These are phyloP conservation scores for Toxonevra muliebris DNA, from an alignment of 2,888 invertebrate species.

Conservation along the genomic window DNA sequence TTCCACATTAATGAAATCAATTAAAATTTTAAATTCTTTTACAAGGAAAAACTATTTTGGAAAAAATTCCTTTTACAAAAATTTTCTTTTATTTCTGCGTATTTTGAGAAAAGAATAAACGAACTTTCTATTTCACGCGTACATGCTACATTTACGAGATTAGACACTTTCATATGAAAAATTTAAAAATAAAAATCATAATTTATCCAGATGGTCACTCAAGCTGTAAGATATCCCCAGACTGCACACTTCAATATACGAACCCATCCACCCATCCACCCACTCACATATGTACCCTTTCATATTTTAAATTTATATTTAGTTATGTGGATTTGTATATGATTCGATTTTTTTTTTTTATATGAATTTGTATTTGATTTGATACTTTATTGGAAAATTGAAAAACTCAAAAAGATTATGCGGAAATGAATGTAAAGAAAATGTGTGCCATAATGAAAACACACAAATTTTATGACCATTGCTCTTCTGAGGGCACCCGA, in stretches of 20 bases:
- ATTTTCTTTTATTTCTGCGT: neutral
- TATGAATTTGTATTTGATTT: too few relatives aligned
- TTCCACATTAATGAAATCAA: slow-evolving; percentile 26
- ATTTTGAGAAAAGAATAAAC: too few relatives aligned
- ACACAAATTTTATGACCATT: too few relatives aligned
- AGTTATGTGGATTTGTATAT: too few relatives aligned
- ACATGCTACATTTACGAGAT: neutral
- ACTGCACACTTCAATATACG: neutral
- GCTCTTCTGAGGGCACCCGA: too few relatives aligned
- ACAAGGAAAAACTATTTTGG: slow-evolving; percentile 8
- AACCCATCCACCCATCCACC: neutral
- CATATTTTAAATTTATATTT: too few relatives aligned
- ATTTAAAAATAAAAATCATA: neutral
- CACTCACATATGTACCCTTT: neutral
- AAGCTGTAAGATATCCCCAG: slow-evolving; percentile 7
- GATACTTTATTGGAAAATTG: too few relatives aligned
- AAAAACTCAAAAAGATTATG: too few relatives aligned
- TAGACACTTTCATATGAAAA: neutral
- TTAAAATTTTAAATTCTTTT: slow-evolving; percentile 16
- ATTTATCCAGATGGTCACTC: slow-evolving; percentile 14
- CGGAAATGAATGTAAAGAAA: too few relatives aligned
- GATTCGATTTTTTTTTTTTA: too few relatives aligned
- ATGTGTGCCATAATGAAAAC: too few relatives aligned
- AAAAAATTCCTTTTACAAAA: slow-evolving; percentile 10
- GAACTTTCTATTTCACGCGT: neutral